These are phyloP conservation scores for Apus apus DNA, from an alignment of 2,113 vertebrate species.

Conservation along the genomic window DNA sequence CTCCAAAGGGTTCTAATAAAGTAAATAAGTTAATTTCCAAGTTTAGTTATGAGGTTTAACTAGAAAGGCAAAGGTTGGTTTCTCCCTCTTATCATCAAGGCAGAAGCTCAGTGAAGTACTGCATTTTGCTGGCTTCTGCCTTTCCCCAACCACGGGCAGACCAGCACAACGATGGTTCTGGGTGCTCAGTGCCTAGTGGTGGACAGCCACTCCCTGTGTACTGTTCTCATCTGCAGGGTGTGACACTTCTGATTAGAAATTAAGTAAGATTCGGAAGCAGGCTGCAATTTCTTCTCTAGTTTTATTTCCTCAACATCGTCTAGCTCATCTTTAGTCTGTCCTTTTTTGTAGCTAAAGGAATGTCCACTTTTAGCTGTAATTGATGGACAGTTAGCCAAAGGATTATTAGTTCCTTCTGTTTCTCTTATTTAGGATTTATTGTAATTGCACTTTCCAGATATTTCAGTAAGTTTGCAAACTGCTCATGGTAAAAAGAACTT, in stretches of 20 bases:
- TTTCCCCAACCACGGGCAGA: too few relatives aligned
- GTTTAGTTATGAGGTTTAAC: not conserved
- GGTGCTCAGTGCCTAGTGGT: not conserved
- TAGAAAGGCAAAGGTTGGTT: not conserved
- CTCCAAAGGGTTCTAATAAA: not conserved
- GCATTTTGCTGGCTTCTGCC: not conserved
- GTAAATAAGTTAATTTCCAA: not conserved
- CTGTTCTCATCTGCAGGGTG: not conserved
- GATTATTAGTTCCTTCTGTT: not conserved
- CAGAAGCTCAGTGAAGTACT: not conserved
- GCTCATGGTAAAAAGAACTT: not conserved
- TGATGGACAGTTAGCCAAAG: not conserved
- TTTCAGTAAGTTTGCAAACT: not conserved
- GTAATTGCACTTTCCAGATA: not conserved
- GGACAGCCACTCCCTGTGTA: not conserved
- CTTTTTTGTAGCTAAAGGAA: not conserved
- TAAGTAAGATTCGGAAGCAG: not conserved
- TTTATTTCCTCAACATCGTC: not conserved
- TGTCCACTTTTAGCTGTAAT: not conserved
- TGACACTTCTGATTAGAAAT: not conserved
- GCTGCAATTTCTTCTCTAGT: not conserved
- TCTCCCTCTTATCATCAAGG: not conserved
- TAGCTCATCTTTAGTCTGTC: not conserved
- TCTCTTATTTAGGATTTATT: not conserved
- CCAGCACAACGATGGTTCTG: accelerated